Conservation (phyloP, 2,888 invertebrate genomes). For the Tryphoninae sp. region DNA sequence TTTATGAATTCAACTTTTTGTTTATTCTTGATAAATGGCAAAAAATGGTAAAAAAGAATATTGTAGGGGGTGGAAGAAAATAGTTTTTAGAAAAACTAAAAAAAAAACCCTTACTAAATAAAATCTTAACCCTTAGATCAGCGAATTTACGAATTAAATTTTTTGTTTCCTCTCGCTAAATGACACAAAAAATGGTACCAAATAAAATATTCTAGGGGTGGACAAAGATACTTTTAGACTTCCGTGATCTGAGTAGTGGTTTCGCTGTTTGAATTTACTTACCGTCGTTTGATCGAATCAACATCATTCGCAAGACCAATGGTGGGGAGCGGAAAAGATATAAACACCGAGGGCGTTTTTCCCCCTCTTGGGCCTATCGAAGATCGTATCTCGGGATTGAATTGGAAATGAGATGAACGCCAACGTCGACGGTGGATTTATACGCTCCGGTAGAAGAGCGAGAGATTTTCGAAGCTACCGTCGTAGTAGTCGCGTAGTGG, state of each 20-base stretch:
- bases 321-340: neutral
- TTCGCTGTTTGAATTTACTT: constrained; percentile 10
- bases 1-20: too few relatives aligned
- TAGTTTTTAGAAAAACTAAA: too few relatives aligned
- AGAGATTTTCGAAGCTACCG: constrained; percentile 15
- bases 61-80: too few relatives aligned
- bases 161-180: constrained; percentile 13
- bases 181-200: constrained; percentile 25
- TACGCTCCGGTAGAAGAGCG: constrained; percentile 23
- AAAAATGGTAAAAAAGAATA: too few relatives aligned
- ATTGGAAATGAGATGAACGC: constrained; percentile 73
- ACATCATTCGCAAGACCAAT: too few relatives aligned
- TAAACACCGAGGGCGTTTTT: constrained; percentile 20
- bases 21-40: too few relatives aligned
- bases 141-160: too few relatives aligned
- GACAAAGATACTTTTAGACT: too few relatives aligned
- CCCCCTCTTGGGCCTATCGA: constrained; percentile 10
- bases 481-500: neutral
- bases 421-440: constrained; percentile 58
- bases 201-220: constrained; percentile 29
- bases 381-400: constrained; percentile 66
- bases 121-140: too few relatives aligned
- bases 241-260: constrained; percentile 11
- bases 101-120: too few relatives aligned
- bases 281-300: constrained; percentile 7